phyloP scores from a whole-genome alignment of 2,113 vertebrate species.

The Syngnathus typhle region DNA sequence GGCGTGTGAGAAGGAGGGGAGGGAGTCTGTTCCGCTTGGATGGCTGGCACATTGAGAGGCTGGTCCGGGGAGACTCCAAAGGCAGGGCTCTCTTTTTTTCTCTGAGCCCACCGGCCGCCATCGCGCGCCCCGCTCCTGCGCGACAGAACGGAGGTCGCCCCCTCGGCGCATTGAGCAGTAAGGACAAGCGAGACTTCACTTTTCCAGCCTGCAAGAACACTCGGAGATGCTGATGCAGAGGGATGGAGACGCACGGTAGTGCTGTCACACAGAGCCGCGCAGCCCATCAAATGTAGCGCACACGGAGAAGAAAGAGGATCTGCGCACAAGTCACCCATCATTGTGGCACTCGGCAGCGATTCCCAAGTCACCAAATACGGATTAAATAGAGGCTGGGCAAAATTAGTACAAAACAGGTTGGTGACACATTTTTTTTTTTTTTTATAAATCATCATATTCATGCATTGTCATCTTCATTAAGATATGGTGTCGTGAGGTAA shows the following conservation, averaged over 20 bases:
- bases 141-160: constrained; percentile 21
- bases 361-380: constrained; percentile 42
- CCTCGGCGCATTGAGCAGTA: constrained; percentile 56
- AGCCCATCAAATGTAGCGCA: constrained; percentile 20
- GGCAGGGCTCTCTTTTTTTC: constrained; percentile 20
- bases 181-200: constrained; percentile 50
- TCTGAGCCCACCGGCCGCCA: neutral
- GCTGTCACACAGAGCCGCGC: constrained; percentile 8
- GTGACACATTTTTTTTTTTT: constrained; percentile 28
- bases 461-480: neutral
- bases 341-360: constrained; percentile 29
- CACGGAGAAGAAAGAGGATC: constrained; percentile 13
- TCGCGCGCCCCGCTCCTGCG: constrained; percentile 28
- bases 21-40: constrained; percentile 71
- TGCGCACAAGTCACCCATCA: constrained; percentile 41
- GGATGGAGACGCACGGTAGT: constrained; percentile 41
- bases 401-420: constrained; percentile 13
- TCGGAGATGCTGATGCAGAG: constrained; percentile 19
- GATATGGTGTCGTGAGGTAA: neutral
- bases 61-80: constrained; percentile 44
- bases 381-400: constrained; percentile 42
- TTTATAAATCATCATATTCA: neutral
- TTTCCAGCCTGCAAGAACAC: constrained; percentile 39
- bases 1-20: constrained; percentile 39
- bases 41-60: constrained; percentile 59